These are phyloP conservation scores for Sinocyclocheilus grahami DNA, from an alignment of 2,113 vertebrate species.

Conservation along the genomic window DNA sequence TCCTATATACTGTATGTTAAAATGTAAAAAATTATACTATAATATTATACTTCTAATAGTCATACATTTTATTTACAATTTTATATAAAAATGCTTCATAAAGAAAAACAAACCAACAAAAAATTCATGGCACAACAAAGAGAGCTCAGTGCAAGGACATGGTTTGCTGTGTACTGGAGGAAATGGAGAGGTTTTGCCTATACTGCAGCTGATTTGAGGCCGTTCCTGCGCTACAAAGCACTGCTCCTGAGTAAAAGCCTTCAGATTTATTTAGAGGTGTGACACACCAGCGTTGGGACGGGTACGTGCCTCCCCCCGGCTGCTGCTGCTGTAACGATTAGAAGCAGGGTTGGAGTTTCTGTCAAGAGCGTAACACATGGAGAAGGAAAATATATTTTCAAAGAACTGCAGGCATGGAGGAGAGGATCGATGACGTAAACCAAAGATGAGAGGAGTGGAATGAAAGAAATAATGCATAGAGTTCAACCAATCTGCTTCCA, in stretches of 20 bases:
- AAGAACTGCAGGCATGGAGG: slow-evolving; percentile 25
- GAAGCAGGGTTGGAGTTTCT: slow-evolving; percentile 14
- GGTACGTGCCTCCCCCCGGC: slow-evolving; percentile 26
- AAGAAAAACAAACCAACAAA: no score
- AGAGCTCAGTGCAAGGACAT: not conserved
- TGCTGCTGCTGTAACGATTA: slow-evolving; percentile 36
- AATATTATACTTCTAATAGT: no score
- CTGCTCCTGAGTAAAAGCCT: not conserved
- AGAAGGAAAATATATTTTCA: slow-evolving; percentile 40
- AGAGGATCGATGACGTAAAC: slow-evolving; percentile 27
- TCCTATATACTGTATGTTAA: no score
- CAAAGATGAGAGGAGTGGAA: not conserved
- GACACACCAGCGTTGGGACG: not conserved
- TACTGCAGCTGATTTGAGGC: not conserved
- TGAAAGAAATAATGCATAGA: slow-evolving; percentile 8
- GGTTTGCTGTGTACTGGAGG: not conserved
- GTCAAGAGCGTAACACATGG: not conserved
- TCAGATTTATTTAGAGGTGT: slow-evolving; percentile 18
- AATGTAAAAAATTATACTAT: no score
- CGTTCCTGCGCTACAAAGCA: not conserved
- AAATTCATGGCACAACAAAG: no score
- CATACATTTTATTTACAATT: no score
- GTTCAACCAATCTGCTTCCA: not conserved
- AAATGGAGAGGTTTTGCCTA: not conserved
- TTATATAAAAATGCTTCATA: no score